Base-by-base conservation (phyloP, 2,888 invertebrate genomes). In the Phoronis australis region DNA sequence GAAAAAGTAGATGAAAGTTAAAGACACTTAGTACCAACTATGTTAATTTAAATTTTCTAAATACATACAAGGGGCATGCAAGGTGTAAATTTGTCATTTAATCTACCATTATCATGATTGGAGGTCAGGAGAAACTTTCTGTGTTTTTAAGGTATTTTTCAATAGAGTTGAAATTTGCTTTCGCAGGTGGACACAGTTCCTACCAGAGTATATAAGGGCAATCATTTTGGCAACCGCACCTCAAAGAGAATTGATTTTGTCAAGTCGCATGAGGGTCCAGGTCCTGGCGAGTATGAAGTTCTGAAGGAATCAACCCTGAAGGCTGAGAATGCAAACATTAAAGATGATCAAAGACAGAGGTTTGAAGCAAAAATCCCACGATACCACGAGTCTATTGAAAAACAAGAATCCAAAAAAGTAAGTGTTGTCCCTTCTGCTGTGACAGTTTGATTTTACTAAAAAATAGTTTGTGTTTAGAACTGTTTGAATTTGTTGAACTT, bases 221-320 rank as follows among this genome's bases (percentile, higher is more conserved):
- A 68, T 25, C 71, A 73, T 54, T 76, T 71, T 55, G 69, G 74
- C 15, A 71, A 71, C 44, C 55, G 65, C 49, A 65, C 75, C 4
- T 63, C 70, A 9, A 64, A 66, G 49, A 49, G 73, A 31, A 57
- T 59, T 44, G 68, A 69, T 45, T 66, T 75, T 45, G 52, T 48
- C 15, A 71, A 70, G 6, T 64, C 61, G 38, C n/a, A n/a, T n/a
- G 47, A 58, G 1, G 76, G 73, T 0, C 76, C 74, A 0, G 76
- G 74, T 4, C 76, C 76, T 0, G 75, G 75, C 3, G 70, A 73
- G 45, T 76, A 76, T 55, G 75, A 76, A 21, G 71, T 73, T 0
- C 68, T 61, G 47, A 42, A 47, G 4, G 61, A 67, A 9, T 23
- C 57, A 1, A 50, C 42, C 20, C 26, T 54, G 27, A 53, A 52